Evolutionary conservation across 2,113 vertebrate species (phyloP), one percentile per base, ranked within the genome.

Genomic region (Nesoenas mayeri): DNA sequence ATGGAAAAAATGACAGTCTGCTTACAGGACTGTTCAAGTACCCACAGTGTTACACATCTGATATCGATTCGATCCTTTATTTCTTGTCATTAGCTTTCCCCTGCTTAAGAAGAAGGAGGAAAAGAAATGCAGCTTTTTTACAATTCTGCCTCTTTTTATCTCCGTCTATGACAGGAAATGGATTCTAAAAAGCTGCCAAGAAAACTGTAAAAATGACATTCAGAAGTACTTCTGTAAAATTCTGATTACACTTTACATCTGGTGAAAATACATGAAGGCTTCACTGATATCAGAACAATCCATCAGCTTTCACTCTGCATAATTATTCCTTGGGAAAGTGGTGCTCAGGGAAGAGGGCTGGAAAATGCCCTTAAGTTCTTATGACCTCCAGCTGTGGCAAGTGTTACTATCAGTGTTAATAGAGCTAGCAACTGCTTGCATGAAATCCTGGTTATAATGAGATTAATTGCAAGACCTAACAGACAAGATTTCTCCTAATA

Each of bases 191-290:
- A 85, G 86, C 94, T 97, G 95, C 92, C 95, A 97, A 94, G 90
- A 95, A 95, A 96, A 96, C 93, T 79, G 91, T 65, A 96, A 91
- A 96, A 96, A 88, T 84, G 94, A 85, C 79, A 72, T 96, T 94
- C 91, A 92, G 94, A 90, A 94, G 89, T 78, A 91, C 92, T 93
- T 97, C 89, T 95, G 93, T 82, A 97, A 93, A 96, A 96, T 88
- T 91, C 88, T 96, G 94, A 96, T 96, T 97, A 96, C 91, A 75
- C 61, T 96, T 93, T 93, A 97, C 81, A 95, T 93, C 73, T 97
- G 75, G 69, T 82, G 94, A 94, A 94, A 95, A 96, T 87, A 96
- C 57, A 72, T 85, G 85, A 95, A 96, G 64, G 48, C 70, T 87
- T 91, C 61, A n/a, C 74, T 94, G 85, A 91, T 89, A 91, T 93